A percentile compares a stretch with the other conserved stretches of the same genome.
Evolutionary conservation across 37 sponge, comb jelly and placozoan species (phyloP).

Genomic region (Oopsacas minuta): DNA sequence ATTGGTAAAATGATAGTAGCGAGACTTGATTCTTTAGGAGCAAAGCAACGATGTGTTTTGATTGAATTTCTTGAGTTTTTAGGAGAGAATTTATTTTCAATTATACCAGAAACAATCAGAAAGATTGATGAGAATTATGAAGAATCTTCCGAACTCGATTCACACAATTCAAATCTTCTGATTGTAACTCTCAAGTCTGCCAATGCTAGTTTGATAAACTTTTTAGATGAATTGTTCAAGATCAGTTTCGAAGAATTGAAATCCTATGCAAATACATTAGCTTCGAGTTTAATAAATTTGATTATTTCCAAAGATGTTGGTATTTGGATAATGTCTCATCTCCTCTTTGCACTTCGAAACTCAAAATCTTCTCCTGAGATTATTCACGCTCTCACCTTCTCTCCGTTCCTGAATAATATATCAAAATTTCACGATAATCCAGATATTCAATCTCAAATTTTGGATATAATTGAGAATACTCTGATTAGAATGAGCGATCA

Average conservation of each 20-base stretch:
- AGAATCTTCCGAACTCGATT: background rate
- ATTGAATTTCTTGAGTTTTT: background rate
- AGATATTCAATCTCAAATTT: background rate
- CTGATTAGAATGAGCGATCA: background rate
- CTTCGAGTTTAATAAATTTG: background rate
- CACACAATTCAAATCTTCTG: background rate
- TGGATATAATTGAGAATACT: conserved; percentile 12
- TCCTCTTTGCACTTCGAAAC: background rate
- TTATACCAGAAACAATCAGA: background rate
- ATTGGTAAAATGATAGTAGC: background rate
- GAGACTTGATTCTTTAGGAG: background rate
- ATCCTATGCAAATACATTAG: background rate
- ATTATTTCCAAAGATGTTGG: background rate
- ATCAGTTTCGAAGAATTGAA: background rate
- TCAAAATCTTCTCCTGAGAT: background rate
- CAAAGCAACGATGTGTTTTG: background rate
- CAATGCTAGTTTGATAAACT: background rate
- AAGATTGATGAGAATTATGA: background rate
- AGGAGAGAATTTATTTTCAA: background rate
- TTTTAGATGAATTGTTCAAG: background rate
- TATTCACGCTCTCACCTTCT: background rate
- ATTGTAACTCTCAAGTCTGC: background rate
- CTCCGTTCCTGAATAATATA: background rate
- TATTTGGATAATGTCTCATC: background rate
- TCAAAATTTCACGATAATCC: background rate